Conservation (phyloP, 2,113 vertebrate genomes). For the Puffinus mauretanicus region DNA sequence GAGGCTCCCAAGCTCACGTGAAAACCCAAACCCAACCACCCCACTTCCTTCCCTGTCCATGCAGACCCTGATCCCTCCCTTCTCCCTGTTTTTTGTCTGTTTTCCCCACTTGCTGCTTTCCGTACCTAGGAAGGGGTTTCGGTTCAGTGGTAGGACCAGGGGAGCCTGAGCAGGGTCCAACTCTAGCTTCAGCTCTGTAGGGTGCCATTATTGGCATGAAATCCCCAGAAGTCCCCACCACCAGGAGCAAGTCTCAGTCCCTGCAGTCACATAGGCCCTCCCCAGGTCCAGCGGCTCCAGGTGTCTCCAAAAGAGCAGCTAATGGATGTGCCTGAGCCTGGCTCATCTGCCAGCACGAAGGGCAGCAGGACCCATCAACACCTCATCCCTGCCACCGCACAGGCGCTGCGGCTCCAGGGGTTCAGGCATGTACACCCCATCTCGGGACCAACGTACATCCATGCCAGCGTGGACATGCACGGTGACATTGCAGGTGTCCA, state of each 20-base stretch:
- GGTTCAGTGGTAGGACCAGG: background rate
- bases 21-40: background rate
- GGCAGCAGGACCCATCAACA: background rate
- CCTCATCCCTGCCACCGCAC: background rate
- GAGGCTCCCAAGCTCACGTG: background rate
- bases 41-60: background rate
- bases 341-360: background rate
- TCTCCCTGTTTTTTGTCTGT: background rate
- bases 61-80: background rate
- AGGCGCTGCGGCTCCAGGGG: too few relatives aligned
- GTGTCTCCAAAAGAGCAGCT: background rate
- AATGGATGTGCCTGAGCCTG: background rate
- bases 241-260: background rate
- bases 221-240: background rate
- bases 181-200: background rate
- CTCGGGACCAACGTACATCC: too few relatives aligned
- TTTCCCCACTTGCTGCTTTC: background rate
- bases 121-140: background rate
- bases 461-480: accelerated
- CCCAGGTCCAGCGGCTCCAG: background rate
- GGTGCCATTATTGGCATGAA: background rate
- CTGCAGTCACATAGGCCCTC: background rate
- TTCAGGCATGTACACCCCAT: background rate
- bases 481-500: background rate
- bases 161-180: background rate